phyloP scores from a whole-genome alignment of 2,888 invertebrate species.

The Diarsia rubi region DNA sequence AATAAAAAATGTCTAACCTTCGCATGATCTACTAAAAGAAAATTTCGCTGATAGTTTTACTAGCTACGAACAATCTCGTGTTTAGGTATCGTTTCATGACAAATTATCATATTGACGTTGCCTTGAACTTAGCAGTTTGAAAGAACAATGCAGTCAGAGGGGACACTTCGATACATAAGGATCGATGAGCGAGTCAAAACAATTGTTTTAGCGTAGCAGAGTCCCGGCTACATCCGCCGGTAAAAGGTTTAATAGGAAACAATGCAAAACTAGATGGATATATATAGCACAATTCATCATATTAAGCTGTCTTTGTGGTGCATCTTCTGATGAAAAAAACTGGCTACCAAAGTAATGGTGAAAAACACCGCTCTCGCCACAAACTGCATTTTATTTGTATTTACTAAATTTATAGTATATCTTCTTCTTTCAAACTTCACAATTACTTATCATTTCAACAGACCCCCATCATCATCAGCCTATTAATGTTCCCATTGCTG shows the following conservation, averaged over 20 bases:
- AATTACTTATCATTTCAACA: neutral
- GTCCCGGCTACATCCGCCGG: neutral
- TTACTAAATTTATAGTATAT: too few relatives aligned
- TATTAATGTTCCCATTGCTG: too few relatives aligned
- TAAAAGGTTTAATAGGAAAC: conserved; percentile 15
- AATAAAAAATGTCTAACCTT: conserved; percentile 38
- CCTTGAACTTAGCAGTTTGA: conserved; percentile 54
- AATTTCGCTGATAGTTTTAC: conserved; percentile 38
- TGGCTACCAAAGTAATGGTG: neutral
- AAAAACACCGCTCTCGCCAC: neutral
- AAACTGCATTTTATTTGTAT: neutral
- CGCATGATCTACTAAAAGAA: conserved; percentile 43
- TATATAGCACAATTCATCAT: neutral
- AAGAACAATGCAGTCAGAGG: conserved; percentile 46
- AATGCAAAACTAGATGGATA: neutral
- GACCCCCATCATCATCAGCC: too few relatives aligned
- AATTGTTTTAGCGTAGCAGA: conserved; percentile 18
- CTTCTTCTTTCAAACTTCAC: neutral
- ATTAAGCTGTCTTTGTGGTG: neutral
- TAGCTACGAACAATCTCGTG: conserved; percentile 38
- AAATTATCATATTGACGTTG: conserved; percentile 36
- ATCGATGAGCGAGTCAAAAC: conserved; percentile 21
- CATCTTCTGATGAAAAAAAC: neutral
- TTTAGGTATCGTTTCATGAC: conserved; percentile 45
- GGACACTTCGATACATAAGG: conserved; percentile 13